A percentile compares a stretch with the other conserved stretches of the same genome.
phyloP scores from a whole-genome alignment of 2,797 vertebrate genomes.

The Perodicticus potto region DNA sequence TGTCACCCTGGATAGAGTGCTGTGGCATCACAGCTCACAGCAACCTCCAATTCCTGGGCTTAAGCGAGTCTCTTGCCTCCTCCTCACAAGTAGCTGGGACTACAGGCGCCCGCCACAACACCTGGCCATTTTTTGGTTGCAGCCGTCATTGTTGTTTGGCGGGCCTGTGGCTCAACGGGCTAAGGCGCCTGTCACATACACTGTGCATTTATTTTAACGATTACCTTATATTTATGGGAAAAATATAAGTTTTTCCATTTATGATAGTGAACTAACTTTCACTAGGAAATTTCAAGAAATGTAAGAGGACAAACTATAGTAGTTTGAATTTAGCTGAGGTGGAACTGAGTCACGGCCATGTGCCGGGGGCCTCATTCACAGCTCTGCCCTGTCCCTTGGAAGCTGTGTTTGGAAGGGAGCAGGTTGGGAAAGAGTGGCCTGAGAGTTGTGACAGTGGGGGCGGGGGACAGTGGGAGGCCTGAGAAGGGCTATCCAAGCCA shows the following conservation, averaged over 20 bases:
- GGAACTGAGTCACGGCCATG: not conserved
- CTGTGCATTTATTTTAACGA: not conserved
- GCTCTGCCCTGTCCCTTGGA: not conserved
- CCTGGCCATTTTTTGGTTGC: too few species aligned
- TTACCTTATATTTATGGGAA: not conserved
- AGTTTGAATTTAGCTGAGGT: not conserved
- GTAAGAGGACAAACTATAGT: not conserved
- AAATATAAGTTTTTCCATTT: not conserved
- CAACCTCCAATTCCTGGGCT: too few species aligned
- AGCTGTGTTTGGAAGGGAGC: not conserved
- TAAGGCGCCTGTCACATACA: too few species aligned
- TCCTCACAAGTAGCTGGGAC: too few species aligned
- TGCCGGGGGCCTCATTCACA: fast-evolving
- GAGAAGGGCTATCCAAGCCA: not conserved
- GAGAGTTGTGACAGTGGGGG: too few species aligned
- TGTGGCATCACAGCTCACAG: too few species aligned
- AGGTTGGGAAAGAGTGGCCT: not conserved
- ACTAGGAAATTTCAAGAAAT: not conserved
- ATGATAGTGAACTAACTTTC: not conserved
- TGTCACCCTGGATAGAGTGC: too few species aligned
- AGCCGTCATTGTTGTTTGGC: too few species aligned
- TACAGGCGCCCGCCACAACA: too few species aligned
- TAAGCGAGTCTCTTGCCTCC: too few species aligned
- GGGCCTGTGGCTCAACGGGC: too few species aligned
- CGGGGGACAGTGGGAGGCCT: fast-evolving